Percentiles rank a stretch among this genome's conserved stretches.
phyloP scores from a whole-genome alignment of 2,113 vertebrate species.

The Hepsetus odoe region DNA sequence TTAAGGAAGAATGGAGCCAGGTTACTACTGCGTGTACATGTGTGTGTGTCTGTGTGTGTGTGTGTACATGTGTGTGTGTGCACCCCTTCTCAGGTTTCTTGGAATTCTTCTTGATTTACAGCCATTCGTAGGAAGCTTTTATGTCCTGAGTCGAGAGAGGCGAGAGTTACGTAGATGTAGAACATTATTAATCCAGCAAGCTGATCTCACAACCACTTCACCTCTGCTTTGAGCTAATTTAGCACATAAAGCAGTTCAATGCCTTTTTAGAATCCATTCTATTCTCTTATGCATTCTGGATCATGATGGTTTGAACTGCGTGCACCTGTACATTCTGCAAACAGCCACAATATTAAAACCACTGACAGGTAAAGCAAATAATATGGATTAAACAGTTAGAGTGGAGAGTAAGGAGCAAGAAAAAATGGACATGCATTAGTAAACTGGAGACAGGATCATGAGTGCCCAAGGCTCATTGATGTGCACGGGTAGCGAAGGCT shows the following conservation, averaged over 20 bases:
- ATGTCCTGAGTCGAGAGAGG: constrained; percentile 42
- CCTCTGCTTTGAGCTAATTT: constrained; percentile 47
- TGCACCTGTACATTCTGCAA: constrained; percentile 4
- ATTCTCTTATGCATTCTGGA: constrained; percentile 17
- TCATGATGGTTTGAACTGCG: constrained; percentile 16
- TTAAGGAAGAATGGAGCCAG: too few relatives aligned
- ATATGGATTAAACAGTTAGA: too few relatives aligned
- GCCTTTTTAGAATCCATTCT: constrained; percentile 35
- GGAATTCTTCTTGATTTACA: constrained; percentile 46
- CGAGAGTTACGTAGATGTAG: constrained; percentile 46
- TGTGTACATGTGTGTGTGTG: constrained; percentile 4
- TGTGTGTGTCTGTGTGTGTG: not conserved
- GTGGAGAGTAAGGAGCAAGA: too few relatives aligned
- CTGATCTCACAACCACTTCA: constrained; percentile 33
- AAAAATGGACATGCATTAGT: too few relatives aligned
- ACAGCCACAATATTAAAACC: too few relatives aligned
- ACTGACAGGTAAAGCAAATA: too few relatives aligned
- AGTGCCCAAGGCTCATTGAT: too few relatives aligned
- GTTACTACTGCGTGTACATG: not conserved
- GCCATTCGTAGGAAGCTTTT: constrained; percentile 52
- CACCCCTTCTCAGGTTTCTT: constrained; percentile 23
- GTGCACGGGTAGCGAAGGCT: too few relatives aligned
- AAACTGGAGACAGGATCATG: too few relatives aligned
- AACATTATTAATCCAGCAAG: constrained; percentile 49
- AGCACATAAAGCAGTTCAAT: constrained; percentile 6